phyloP scores from a whole-genome alignment of 1,140 invertebrate genomes.

The Macrobrachium nipponense region DNA sequence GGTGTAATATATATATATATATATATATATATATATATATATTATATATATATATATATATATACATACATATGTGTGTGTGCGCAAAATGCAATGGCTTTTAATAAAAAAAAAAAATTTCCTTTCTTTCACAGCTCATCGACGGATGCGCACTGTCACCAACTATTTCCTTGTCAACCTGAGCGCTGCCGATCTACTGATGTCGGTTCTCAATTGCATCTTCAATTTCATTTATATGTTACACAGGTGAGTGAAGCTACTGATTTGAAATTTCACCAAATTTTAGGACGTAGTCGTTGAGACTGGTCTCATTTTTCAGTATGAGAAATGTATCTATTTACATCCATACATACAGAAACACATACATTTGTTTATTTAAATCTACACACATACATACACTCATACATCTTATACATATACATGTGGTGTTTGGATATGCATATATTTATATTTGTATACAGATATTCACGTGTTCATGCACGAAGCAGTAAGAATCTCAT shows the following conservation, averaged over 20 bases:
- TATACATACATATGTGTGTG: background rate
- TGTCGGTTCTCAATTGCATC: constrained; percentile 70
- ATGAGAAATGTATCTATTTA: no score
- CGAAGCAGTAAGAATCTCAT: background rate
- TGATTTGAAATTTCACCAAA: background rate
- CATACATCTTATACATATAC: background rate
- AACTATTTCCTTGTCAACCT: constrained; percentile 91
- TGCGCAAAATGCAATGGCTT: background rate
- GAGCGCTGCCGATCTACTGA: constrained; percentile 72
- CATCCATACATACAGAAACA: no score
- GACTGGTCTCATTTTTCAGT: no score
- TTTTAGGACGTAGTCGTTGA: background rate
- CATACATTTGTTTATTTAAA: background rate
- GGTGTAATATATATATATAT: background rate
- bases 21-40: constrained; percentile 2
- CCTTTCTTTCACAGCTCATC: constrained; percentile 71
- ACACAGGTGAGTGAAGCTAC: constrained; percentile 42
- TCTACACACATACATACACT: background rate
- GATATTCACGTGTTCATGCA: background rate
- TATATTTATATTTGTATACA: background rate
- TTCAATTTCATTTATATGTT: constrained; percentile 71
- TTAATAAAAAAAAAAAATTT: background rate
- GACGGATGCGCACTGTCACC: constrained; percentile 93
- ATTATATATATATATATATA: background rate
- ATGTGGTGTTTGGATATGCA: background rate